Conservation (phyloP, 2,888 invertebrate genomes). For the Cheilosia pagana region DNA sequence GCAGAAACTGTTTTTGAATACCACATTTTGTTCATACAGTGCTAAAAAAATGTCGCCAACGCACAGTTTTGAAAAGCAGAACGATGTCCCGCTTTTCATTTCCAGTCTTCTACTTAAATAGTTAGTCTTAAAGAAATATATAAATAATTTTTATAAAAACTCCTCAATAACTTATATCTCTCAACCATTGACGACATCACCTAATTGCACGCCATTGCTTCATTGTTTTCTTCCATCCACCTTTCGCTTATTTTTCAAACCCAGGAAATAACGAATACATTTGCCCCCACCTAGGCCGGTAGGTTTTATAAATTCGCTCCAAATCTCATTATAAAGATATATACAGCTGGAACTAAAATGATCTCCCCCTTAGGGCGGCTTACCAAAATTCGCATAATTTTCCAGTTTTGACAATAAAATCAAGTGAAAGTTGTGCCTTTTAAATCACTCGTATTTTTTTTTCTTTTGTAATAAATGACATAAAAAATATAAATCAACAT, state of each 20-base stretch:
- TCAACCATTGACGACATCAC: too few relatives aligned
- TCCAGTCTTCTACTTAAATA: too few relatives aligned
- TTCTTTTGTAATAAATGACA: background rate
- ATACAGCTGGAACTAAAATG: background rate
- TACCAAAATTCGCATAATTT: constrained; percentile 38
- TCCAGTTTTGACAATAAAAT: constrained; percentile 17
- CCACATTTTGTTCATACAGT: too few relatives aligned
- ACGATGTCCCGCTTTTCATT: too few relatives aligned
- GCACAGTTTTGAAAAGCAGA: too few relatives aligned
- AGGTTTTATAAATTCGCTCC: background rate
- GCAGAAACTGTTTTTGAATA: too few relatives aligned
- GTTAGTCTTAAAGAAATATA: too few relatives aligned
- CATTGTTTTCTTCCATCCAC: background rate
- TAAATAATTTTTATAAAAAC: too few relatives aligned
- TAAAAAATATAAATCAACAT: constrained; percentile 15
- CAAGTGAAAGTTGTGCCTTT: constrained; percentile 42
- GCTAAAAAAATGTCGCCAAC: too few relatives aligned
- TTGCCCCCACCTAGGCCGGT: background rate
- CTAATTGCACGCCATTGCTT: too few relatives aligned
- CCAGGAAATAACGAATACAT: constrained; percentile 10
- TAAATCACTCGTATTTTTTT: background rate
- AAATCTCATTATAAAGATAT: constrained; percentile 10
- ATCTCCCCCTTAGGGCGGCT: constrained; percentile 16
- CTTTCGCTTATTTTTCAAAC: background rate
- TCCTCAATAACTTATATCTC: too few relatives aligned